Conservation (phyloP, 2,888 invertebrate genomes). For the Polydrusus cervinus region DNA sequence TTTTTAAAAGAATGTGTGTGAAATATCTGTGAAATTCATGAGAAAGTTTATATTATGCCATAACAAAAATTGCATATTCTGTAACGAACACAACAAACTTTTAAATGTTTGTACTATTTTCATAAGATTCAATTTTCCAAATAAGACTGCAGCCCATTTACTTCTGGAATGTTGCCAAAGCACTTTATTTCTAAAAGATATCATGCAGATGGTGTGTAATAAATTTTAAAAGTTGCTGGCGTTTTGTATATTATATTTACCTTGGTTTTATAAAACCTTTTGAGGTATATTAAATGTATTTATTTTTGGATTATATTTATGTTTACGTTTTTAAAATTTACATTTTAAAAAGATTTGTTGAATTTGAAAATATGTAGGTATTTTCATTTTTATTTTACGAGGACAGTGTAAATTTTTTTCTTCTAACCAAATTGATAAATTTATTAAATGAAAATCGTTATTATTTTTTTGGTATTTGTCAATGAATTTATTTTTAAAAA, state of each 20-base stretch:
- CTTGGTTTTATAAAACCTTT: slow-evolving; percentile 11
- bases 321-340: not conserved
- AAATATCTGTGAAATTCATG: too few species aligned
- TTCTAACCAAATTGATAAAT: too few species aligned
- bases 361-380: too few species aligned
- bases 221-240: slow-evolving; percentile 32
- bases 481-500: too few species aligned
- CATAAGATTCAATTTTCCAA: slow-evolving; percentile 27
- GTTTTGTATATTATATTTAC: slow-evolving; percentile 21
- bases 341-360: not conserved
- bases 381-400: too few species aligned
- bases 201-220: slow-evolving; percentile 31
- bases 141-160: slow-evolving; percentile 28
- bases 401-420: too few species aligned
- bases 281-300: slow-evolving; percentile 12
- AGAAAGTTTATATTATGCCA: too few species aligned
- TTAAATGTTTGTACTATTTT: slow-evolving; percentile 22
- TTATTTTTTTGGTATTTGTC: too few species aligned
- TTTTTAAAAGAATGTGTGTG: too few species aligned
- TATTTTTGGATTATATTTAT: not conserved
- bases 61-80: not conserved
- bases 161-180: slow-evolving; percentile 38
- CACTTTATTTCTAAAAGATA: slow-evolving; percentile 30
- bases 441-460: too few species aligned
- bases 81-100: not conserved